These are phyloP conservation scores for Sebastes kiyomatsui DNA, from an alignment of 2,797 vertebrate genomes.

Conservation along the genomic window DNA sequence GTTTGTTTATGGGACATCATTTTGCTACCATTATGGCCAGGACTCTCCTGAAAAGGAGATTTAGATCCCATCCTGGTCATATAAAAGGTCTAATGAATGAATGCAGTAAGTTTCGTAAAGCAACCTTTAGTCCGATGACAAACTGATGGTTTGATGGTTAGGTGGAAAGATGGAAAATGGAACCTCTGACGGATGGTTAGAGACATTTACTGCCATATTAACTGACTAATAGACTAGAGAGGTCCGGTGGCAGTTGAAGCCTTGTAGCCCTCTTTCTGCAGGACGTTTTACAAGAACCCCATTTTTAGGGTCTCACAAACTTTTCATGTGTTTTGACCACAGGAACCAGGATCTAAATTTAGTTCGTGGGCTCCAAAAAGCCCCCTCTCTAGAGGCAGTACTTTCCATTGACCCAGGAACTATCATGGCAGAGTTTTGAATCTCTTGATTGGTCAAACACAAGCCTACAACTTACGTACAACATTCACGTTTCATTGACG, in stretches of 20 bases:
- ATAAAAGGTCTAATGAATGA: not conserved
- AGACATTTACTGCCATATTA: not conserved
- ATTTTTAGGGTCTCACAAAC: not conserved
- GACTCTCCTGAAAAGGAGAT: not conserved
- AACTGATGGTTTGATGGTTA: not conserved
- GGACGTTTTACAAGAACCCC: not conserved
- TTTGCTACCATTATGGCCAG: not conserved
- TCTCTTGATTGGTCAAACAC: not conserved
- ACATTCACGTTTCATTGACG: not conserved
- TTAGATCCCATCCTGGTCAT: not conserved
- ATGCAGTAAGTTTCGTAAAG: not conserved
- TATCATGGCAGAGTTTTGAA: not conserved
- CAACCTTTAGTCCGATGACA: not conserved
- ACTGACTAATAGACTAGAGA: not conserved
- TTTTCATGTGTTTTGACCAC: not conserved
- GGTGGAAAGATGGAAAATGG: no score
- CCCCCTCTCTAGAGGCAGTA: not conserved
- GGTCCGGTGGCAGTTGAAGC: not conserved
- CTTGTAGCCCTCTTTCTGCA: not conserved
- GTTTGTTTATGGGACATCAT: not conserved
- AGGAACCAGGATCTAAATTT: not conserved
- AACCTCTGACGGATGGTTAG: not conserved
- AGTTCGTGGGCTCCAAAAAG: rapidly evolving
- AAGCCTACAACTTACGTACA: not conserved
- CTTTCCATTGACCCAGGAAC: not conserved